Conservation (phyloP, 1,140 invertebrate species). For the Bombyx mori region DNA sequence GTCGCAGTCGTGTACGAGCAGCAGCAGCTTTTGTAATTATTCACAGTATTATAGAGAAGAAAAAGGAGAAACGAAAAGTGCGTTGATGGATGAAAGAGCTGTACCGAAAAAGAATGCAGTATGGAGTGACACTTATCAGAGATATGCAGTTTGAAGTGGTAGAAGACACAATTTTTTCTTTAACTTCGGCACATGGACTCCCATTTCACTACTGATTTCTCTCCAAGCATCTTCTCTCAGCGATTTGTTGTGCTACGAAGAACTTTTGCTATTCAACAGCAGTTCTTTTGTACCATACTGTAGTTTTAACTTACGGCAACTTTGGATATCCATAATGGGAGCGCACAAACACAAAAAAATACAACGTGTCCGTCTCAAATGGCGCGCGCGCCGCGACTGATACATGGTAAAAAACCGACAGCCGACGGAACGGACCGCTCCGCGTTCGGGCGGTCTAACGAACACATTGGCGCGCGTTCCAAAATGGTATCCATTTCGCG, state of each 20-base stretch:
- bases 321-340: slow-evolving; percentile 42
- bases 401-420: no score
- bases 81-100: no score
- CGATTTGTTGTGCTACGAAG: slow-evolving; percentile 3
- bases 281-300: slow-evolving; percentile 14
- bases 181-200: slow-evolving; percentile 18
- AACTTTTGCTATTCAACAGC: slow-evolving; percentile 10
- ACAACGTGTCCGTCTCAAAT: no score
- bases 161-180: slow-evolving; percentile 7
- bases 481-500: slow-evolving; percentile 50
- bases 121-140: slow-evolving; percentile 4
- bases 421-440: slow-evolving; percentile 38
- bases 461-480: slow-evolving; percentile 29
- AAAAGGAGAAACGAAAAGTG: no score
- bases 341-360: slow-evolving; percentile 8
- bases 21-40: no score
- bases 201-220: slow-evolving; percentile 14
- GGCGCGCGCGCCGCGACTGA: no score
- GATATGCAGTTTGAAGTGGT: neutral
- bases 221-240: slow-evolving; percentile 12
- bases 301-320: slow-evolving; percentile 19
- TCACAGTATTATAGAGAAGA: no score
- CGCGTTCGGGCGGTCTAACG: slow-evolving; percentile 46
- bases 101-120: no score
- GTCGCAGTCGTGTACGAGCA: no score